Percentiles rank a stretch among this genome's conserved stretches.
phyloP scores from a whole-genome alignment of 2,113 vertebrate species.

The Ptyas mucosa region DNA sequence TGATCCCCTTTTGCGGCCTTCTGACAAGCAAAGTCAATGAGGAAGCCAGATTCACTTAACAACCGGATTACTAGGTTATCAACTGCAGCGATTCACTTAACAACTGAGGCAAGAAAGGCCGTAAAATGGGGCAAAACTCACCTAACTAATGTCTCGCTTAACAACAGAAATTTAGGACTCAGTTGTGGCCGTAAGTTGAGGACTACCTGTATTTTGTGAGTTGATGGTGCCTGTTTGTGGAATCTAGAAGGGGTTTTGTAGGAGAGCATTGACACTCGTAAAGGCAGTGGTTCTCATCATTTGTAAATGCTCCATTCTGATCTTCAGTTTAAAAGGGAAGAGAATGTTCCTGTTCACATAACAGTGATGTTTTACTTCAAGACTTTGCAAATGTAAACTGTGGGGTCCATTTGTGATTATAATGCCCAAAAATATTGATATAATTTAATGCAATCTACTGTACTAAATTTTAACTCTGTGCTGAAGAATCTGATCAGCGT shows the following conservation, averaged over 20 bases:
- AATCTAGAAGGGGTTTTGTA: not conserved
- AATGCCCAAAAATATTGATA: not conserved
- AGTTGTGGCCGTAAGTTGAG: not conserved
- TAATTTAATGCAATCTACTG: not conserved
- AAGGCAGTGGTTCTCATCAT: not conserved
- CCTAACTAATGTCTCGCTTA: not conserved
- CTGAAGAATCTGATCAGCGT: not conserved
- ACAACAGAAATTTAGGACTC: not conserved
- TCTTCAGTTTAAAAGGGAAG: not conserved
- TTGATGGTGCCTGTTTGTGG: not conserved
- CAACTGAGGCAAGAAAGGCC: not conserved
- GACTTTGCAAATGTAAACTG: not conserved
- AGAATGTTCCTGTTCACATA: not conserved
- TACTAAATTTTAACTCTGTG: not conserved
- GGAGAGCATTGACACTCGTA: not conserved
- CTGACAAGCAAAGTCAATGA: not conserved
- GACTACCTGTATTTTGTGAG: not conserved
- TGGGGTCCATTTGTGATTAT: not conserved
- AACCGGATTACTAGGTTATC: not conserved
- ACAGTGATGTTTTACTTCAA: not conserved
- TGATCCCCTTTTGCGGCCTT: not conserved
- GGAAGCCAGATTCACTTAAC: not conserved
- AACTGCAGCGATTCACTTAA: not conserved
- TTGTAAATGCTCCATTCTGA: not conserved
- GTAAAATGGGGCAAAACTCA: not conserved